phyloP scores from a whole-genome alignment of 2,888 invertebrate genomes.

The Ennomos quercinarius region DNA sequence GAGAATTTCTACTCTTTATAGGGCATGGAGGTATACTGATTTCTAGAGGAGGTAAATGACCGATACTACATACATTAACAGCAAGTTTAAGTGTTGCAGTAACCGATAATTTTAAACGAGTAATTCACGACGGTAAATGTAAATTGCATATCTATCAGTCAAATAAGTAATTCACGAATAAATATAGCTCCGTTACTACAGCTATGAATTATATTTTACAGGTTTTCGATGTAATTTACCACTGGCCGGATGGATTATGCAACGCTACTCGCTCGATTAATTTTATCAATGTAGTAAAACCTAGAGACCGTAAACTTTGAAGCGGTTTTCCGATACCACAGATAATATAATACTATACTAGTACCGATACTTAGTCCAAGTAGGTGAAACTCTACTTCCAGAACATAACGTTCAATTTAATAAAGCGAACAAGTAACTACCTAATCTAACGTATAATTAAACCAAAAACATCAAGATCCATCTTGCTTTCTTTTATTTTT shows the following conservation, averaged over 20 bases:
- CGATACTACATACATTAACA: constrained; percentile 1
- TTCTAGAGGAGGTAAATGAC: constrained; percentile 46
- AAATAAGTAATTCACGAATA: constrained; percentile 22
- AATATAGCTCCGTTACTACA: constrained; percentile 9
- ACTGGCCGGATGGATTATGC: constrained; percentile 33
- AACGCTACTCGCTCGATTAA: constrained; percentile 30
- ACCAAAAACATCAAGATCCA: too few species aligned
- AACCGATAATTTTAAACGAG: constrained; percentile 15
- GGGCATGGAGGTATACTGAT: constrained; percentile 48
- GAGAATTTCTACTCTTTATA: constrained; percentile 53
- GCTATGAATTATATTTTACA: constrained; percentile 19
- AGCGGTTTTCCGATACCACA: too few species aligned
- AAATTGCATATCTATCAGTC: constrained; percentile 31
- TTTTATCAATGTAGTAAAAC: constrained; percentile 37
- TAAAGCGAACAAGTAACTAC: too few species aligned
- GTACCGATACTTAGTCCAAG: constrained; percentile 15
- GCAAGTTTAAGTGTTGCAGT: background rate
- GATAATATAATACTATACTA: too few species aligned
- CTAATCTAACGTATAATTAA: too few species aligned
- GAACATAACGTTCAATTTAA: background rate
- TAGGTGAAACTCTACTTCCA: constrained; percentile 4
- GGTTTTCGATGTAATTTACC: constrained; percentile 28
- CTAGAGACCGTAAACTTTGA: constrained; percentile 32
- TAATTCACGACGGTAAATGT: constrained; percentile 19
- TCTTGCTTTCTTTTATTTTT: too few species aligned